A percentile compares a stretch with the other conserved stretches of the same genome.
Evolutionary conservation across 2,113 vertebrate species (phyloP).

Genomic region (Apodemus sylvaticus): DNA sequence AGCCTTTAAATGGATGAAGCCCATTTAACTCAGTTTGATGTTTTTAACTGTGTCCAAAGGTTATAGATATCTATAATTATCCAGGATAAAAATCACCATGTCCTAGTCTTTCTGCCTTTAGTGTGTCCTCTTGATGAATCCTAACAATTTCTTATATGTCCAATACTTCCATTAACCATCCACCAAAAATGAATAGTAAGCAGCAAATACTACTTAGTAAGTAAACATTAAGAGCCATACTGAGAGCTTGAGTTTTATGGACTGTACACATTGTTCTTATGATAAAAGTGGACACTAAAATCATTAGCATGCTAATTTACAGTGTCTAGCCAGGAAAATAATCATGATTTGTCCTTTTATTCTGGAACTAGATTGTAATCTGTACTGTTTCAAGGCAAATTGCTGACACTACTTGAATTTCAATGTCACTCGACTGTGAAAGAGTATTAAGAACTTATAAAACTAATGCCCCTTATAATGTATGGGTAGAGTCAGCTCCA

Average conservation of each 20-base stretch:
- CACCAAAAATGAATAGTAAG: slow-evolving; percentile 15
- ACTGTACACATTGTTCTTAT: neutral
- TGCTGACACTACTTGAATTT: slow-evolving; percentile 28
- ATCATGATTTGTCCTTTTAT: slow-evolving; percentile 28
- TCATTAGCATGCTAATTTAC: neutral
- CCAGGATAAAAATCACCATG: neutral
- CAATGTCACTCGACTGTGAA: neutral
- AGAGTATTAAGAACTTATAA: neutral
- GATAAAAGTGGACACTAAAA: slow-evolving; percentile 38
- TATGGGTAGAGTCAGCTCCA: neutral
- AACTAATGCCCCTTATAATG: neutral
- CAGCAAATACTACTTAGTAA: neutral
- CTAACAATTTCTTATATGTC: neutral
- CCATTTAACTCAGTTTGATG: neutral
- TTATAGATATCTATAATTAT: neutral
- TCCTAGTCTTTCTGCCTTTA: neutral
- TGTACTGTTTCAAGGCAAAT: neutral
- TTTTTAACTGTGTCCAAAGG: neutral
- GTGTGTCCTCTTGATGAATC: neutral
- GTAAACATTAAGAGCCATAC: neutral
- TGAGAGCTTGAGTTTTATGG: neutral
- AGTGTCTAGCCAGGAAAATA: neutral
- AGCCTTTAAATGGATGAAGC: neutral
- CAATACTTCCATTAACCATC: neutral
- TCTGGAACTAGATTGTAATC: slow-evolving; percentile 12